A percentile compares a stretch with the other conserved stretches of the same genome.
These are phyloP conservation scores for Hoplostethus mediterraneus DNA, from an alignment of 2,797 vertebrate species.

Conservation along the genomic window DNA sequence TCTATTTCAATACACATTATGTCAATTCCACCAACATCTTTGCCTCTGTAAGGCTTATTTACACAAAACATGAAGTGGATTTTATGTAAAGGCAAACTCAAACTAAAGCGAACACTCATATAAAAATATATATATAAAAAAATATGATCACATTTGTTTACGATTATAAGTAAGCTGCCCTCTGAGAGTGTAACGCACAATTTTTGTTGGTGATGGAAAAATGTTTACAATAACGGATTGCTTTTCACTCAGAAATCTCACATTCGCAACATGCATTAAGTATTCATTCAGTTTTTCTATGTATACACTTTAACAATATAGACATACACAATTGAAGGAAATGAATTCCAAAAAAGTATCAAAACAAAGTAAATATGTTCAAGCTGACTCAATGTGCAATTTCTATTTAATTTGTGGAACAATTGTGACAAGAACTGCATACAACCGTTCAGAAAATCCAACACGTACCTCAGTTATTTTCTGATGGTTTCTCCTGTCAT, in stretches of 20 bases:
- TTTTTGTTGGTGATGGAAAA: not conserved
- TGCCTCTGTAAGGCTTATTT: not conserved
- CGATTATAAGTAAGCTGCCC: not conserved
- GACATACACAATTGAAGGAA: not conserved
- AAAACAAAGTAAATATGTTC: not conserved
- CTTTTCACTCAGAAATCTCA: constrained; percentile 1
- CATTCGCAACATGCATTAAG: not conserved
- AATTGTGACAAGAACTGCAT: not conserved
- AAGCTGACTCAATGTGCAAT: not conserved
- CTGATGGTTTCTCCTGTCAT: not conserved
- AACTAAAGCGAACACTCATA: constrained; percentile 6
- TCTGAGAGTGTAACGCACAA: not conserved
- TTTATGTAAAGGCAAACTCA: constrained; percentile 1
- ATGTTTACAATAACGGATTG: not conserved
- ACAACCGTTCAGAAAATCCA: not conserved
- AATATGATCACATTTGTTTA: not conserved
- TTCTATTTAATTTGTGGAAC: not conserved
- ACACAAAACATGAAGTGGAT: not conserved
- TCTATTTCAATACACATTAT: not conserved
- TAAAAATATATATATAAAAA: constrained; percentile 7
- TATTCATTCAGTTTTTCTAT: constrained; percentile 1
- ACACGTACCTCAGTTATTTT: not conserved
- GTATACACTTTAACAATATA: not conserved
- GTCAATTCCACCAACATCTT: not conserved
- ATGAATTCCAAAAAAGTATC: constrained; percentile 14